Evolutionary conservation across 1,140 invertebrate genomes (phyloP).

Genomic region (Acromyrmex charruanus): DNA sequence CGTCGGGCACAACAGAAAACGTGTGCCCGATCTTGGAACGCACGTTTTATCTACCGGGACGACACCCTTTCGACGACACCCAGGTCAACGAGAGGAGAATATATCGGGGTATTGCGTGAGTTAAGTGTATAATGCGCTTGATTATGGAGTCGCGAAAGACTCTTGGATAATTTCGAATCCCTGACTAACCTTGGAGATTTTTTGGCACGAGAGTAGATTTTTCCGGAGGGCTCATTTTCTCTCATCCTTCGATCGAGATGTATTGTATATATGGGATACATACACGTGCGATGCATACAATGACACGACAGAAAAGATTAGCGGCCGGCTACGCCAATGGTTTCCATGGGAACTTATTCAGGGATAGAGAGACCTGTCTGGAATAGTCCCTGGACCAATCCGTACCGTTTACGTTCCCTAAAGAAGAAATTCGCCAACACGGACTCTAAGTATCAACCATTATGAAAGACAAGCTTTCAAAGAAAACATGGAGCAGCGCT

Average conservation of each 20-base stretch:
- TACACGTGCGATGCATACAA: conserved; percentile 58
- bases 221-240: conserved; percentile 19
- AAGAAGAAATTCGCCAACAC: conserved; percentile 40
- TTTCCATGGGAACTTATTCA: conserved; percentile 78
- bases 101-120: background rate
- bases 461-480: background rate
- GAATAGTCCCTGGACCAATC: conserved; percentile 11
- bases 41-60: conserved; percentile 11
- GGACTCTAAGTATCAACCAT: no score
- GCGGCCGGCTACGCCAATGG: conserved; percentile 57
- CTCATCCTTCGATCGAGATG: conserved; percentile 48
- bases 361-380: conserved; percentile 51
- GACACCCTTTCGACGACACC: background rate
- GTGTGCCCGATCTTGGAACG: background rate
- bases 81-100: background rate
- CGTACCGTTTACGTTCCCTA: conserved; percentile 45
- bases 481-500: background rate
- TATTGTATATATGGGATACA: no score
- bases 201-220: conserved; percentile 28
- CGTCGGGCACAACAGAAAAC: background rate
- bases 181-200: conserved; percentile 55
- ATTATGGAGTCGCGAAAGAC: conserved; percentile 18
- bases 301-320: conserved; percentile 64
- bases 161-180: conserved; percentile 39
- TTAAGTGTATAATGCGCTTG: background rate